A percentile compares a stretch with the other conserved stretches of the same genome.
Evolutionary conservation across 2,888 invertebrate genomes (phyloP).

Genomic region (Platynereis dumerilii): DNA sequence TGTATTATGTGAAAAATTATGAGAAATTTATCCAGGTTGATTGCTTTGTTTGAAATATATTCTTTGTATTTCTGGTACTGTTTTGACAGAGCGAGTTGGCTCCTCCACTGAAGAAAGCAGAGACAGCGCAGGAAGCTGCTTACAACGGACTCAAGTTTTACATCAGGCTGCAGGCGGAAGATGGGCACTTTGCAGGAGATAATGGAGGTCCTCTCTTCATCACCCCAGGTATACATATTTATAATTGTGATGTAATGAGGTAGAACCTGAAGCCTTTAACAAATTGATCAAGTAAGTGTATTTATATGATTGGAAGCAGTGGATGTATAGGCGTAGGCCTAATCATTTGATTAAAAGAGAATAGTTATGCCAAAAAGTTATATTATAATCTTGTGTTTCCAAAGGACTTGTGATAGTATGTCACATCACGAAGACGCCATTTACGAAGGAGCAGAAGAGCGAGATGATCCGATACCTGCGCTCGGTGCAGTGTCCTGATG

Average conservation of each 20-base stretch:
- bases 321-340: no score
- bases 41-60: no score
- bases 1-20: no score
- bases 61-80: no score
- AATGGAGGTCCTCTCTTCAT: slow-evolving; percentile 59
- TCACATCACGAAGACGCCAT: slow-evolving; percentile 49
- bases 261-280: no score
- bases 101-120: slow-evolving; percentile 39
- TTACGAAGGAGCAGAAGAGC: slow-evolving; percentile 43
- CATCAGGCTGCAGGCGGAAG: slow-evolving; percentile 50
- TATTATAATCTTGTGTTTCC: slow-evolving; percentile 11
- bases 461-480: slow-evolving; percentile 55
- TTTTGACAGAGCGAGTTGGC: slow-evolving; percentile 39
- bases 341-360: no score
- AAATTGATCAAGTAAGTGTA: no score
- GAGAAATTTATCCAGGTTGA: no score
- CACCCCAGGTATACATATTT: slow-evolving; percentile 54
- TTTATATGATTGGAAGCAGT: no score
- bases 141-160: slow-evolving; percentile 49
- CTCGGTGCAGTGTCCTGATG: slow-evolving; percentile 54
- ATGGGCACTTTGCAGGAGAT: slow-evolving; percentile 58
- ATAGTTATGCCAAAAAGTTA: no score
- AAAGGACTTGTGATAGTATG: slow-evolving; percentile 51
- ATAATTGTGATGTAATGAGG: no score
- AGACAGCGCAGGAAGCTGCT: slow-evolving; percentile 42